A percentile compares a stretch with the other conserved stretches of the same genome.
Evolutionary conservation across 2,888 invertebrate genomes (phyloP).

Genomic region (Ophion obscuratus): DNA sequence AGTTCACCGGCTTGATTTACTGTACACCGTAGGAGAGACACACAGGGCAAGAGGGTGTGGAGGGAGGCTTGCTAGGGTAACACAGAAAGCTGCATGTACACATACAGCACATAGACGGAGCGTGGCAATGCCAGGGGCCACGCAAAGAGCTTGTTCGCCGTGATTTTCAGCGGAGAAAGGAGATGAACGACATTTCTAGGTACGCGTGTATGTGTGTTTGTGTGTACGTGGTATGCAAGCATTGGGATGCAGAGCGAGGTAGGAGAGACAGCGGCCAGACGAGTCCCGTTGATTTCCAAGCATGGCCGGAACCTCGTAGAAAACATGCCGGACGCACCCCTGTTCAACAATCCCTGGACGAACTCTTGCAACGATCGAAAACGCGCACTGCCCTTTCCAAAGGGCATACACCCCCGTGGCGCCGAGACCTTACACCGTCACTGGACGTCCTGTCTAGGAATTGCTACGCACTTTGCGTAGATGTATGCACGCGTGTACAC

Average conservation of each 20-base stretch:
- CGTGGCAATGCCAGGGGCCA: slow-evolving; percentile 69
- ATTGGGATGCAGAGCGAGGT: not conserved
- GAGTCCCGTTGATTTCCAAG: slow-evolving; percentile 18
- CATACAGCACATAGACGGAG: slow-evolving; percentile 25
- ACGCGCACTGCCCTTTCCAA: not conserved
- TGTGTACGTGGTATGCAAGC: not conserved
- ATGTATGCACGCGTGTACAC: not conserved
- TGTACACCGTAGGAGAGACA: slow-evolving; percentile 63
- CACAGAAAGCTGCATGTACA: slow-evolving; percentile 17
- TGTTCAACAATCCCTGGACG: not conserved
- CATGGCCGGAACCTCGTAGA: slow-evolving; percentile 39
- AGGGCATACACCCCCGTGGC: slow-evolving; percentile 35
- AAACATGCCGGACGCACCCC: slow-evolving; percentile 43
- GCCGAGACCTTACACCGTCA: slow-evolving; percentile 11
- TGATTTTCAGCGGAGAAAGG: slow-evolving; percentile 73
- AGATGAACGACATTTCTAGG: slow-evolving; percentile 30
- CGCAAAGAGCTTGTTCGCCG: slow-evolving; percentile 78
- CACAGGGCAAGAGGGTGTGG: slow-evolving; percentile 61
- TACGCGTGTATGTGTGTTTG: not conserved
- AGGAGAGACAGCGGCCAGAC: not conserved
- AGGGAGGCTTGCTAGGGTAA: slow-evolving; percentile 13
- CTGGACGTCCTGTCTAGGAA: slow-evolving; percentile 62
- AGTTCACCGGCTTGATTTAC: slow-evolving; percentile 80
- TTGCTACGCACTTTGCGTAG: slow-evolving; percentile 65
- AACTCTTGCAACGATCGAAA: slow-evolving; percentile 14